These are phyloP conservation scores for Anisognathus igniventris DNA, from an alignment of 2,797 vertebrate genomes.

Conservation along the genomic window DNA sequence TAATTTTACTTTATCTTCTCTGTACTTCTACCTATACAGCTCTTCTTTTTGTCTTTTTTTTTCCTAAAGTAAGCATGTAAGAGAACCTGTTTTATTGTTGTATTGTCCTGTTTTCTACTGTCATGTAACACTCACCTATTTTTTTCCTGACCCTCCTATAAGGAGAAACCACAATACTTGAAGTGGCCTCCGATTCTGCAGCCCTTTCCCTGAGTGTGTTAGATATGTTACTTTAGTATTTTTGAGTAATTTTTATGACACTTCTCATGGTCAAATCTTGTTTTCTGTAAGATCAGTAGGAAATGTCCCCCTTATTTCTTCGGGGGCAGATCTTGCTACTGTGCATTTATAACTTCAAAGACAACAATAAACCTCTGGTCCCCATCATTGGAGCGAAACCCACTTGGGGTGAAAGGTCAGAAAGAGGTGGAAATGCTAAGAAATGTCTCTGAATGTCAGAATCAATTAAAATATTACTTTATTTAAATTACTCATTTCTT, in stretches of 20 bases:
- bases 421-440: neutral
- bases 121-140: neutral
- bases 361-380: neutral
- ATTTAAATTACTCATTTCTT: conserved; percentile 21
- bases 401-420: neutral
- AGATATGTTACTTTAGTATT: neutral
- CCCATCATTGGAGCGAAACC: fast-evolving
- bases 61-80: neutral
- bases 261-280: neutral
- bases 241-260: neutral
- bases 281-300: neutral
- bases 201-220: neutral
- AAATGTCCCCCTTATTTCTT: neutral
- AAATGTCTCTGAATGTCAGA: conserved; percentile 4
- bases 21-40: neutral
- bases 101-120: neutral
- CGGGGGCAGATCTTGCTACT: neutral
- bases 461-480: conserved; percentile 47
- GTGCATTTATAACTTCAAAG: conserved; percentile 26
- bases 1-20: neutral
- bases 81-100: neutral
- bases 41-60: neutral
- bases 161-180: neutral
- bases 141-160: neutral
- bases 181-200: neutral